A percentile compares a stretch with the other conserved stretches of the same genome.
phyloP scores from a whole-genome alignment of 2,113 vertebrate genomes.

The Salminus brasiliensis region DNA sequence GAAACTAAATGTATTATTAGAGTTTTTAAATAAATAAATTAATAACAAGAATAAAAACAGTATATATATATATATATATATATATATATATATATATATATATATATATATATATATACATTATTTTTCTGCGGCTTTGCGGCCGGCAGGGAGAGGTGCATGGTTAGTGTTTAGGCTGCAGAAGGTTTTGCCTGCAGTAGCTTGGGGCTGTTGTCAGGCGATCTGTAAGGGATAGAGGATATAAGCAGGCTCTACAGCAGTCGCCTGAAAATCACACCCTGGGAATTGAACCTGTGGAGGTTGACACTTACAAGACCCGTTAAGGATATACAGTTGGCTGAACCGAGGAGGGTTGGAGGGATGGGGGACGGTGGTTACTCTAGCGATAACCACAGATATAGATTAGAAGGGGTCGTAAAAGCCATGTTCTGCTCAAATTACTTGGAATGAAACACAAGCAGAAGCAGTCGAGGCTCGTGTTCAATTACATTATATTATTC shows the following conservation, averaged over 20 bases:
- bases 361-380: neutral
- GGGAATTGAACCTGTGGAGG: slow-evolving; percentile 13
- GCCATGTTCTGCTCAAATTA: neutral
- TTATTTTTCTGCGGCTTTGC: neutral
- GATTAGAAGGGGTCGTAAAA: neutral
- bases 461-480: neutral
- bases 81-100: too few species aligned
- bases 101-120: too few species aligned
- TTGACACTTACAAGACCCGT: neutral
- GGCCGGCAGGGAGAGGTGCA: neutral
- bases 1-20: too few species aligned
- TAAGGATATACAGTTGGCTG: neutral
- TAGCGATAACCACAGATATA: neutral
- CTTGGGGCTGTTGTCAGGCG: slow-evolving; percentile 15
- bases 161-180: neutral
- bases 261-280: neutral
- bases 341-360: too few species aligned
- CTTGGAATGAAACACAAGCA: neutral
- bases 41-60: too few species aligned
- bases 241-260: slow-evolving; percentile 10
- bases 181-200: slow-evolving; percentile 25
- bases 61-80: too few species aligned
- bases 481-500: neutral
- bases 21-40: too few species aligned
- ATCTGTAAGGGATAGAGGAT: neutral